phyloP scores from a whole-genome alignment of 2,113 vertebrate genomes.

The Apodemus speciosus region DNA sequence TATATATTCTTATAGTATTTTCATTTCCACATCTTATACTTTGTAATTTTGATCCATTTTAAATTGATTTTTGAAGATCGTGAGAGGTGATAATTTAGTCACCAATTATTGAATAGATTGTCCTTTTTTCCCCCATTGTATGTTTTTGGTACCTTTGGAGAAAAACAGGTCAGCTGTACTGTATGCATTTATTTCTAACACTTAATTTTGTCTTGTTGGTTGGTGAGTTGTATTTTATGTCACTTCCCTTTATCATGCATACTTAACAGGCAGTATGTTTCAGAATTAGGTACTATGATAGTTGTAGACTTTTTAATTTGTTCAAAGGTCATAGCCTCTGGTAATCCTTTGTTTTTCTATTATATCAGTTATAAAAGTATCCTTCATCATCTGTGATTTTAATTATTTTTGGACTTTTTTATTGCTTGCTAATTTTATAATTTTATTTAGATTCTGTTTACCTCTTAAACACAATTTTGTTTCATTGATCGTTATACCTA shows the following conservation, averaged over 20 bases:
- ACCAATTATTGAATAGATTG: no score
- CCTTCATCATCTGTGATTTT: background rate
- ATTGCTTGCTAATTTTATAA: background rate
- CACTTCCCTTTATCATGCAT: no score
- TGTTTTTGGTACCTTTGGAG: no score
- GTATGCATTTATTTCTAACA: background rate
- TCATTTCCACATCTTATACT: background rate
- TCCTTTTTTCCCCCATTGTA: no score
- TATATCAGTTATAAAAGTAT: background rate
- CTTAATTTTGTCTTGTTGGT: no score
- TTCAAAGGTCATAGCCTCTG: no score
- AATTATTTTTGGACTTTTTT: background rate
- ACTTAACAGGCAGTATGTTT: no score
- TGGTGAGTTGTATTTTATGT: no score
- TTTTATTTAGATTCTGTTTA: background rate
- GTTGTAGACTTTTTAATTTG: no score
- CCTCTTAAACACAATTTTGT: background rate
- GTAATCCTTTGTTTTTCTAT: background rate
- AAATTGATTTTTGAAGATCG: background rate
- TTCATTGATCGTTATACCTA: background rate
- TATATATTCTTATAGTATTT: background rate
- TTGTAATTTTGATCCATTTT: background rate
- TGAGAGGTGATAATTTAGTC: background rate
- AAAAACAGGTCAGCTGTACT: no score
- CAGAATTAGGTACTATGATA: no score